phyloP scores from a whole-genome alignment of 1,140 invertebrate genomes.

The Diuraphis noxia region DNA sequence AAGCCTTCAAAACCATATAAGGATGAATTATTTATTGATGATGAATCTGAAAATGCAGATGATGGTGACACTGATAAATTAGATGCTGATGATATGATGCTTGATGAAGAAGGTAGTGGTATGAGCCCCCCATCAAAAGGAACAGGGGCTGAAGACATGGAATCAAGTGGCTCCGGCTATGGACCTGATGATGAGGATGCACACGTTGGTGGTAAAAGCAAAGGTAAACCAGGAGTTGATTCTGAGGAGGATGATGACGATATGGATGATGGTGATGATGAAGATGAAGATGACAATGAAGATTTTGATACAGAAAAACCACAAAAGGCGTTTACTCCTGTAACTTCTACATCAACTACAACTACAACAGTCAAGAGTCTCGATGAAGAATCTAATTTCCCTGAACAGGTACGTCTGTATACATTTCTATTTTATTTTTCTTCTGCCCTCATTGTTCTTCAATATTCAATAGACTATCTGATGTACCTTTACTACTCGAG shows the following conservation, averaged over 20 bases:
- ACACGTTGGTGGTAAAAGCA: slow-evolving; percentile 59
- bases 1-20: background rate
- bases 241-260: slow-evolving; percentile 24
- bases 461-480: no score
- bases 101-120: slow-evolving; percentile 44
- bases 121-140: slow-evolving; percentile 24
- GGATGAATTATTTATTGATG: slow-evolving; percentile 42
- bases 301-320: slow-evolving; percentile 11
- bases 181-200: slow-evolving; percentile 72
- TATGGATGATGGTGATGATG: slow-evolving; percentile 24
- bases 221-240: slow-evolving; percentile 35
- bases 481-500: background rate
- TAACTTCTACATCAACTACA: slow-evolving; percentile 20
- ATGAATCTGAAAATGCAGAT: slow-evolving; percentile 20
- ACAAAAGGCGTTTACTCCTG: slow-evolving; percentile 1
- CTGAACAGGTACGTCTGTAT: background rate
- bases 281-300: slow-evolving; percentile 29
- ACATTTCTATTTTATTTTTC: background rate
- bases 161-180: slow-evolving; percentile 72
- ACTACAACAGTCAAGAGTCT: slow-evolving; percentile 14
- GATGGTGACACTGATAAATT: slow-evolving; percentile 29
- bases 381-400: slow-evolving; percentile 28
- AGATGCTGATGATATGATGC: slow-evolving; percentile 25
- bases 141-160: slow-evolving; percentile 62
- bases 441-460: background rate